Base-by-base conservation (phyloP, 1,140 invertebrate species). In the Papilio glaucus region DNA sequence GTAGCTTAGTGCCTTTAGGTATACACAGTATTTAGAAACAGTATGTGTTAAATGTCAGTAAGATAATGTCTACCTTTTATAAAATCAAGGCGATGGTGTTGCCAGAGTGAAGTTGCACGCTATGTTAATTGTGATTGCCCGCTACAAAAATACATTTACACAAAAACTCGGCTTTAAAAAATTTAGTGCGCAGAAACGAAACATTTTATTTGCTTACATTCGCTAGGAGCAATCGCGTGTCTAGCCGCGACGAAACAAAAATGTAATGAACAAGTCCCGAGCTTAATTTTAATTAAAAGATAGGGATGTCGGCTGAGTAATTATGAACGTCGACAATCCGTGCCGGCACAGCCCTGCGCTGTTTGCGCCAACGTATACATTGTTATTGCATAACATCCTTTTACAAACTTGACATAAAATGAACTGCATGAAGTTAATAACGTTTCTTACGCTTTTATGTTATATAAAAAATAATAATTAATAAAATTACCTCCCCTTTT, bases 261-360 rank as follows among this genome's bases (percentile, higher is more conserved):
- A 57, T 57, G 49, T 57, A 57, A 57, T 57, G 49, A 57, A 57
- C 49, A 26, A 57, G 21, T 57, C 49, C 49, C 21, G 49, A 57
- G 49, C 49, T 57, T 57, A 57, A 57, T 57, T 57, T 57, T 57
- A 57, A 57, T 57, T 57, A 57, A 57, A 57, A 57, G 49, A 57
- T 57, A 57, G 49, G 49, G 49, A 57, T 57, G 49, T 57, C 49
- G 21, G 21, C 49, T 57, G 49, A 57, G 49, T 57, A 57, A 24
- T 57, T 57, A 57, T 57, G 21, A 57, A 57, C 49, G 49, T 57
- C 49, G 49, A 26, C 49, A 57, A 24, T 57, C 49, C 49, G 21
- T 21, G 42, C 42, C 42, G 49, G 49, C 49, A 57, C 21, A 57
- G 49, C 21, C 21, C 49, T 57, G 49, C 15, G 18, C 49, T 57